Percentiles rank a stretch among this genome's conserved stretches.
Conservation (phyloP, 2,113 vertebrate genomes). For the Charadrius vociferus region DNA sequence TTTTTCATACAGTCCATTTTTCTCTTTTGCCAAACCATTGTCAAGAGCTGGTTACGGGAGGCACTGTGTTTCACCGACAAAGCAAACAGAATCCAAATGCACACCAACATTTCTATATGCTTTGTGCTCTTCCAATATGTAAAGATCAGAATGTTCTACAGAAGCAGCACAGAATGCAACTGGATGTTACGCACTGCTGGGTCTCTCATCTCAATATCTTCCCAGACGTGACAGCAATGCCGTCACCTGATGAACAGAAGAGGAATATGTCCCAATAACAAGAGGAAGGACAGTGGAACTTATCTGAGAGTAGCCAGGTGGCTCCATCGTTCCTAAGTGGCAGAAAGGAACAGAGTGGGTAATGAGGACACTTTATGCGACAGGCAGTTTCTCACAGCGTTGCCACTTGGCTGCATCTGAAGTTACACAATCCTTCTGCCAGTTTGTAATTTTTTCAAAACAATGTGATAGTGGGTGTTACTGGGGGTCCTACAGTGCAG, state of each 20-base stretch:
- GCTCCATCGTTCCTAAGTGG: neutral
- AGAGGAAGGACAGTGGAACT: neutral
- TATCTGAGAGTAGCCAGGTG: neutral
- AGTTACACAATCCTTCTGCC: neutral
- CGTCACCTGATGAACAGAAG: neutral
- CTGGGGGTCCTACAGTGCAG: neutral
- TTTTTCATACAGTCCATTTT: constrained; percentile 13
- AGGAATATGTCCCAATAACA: neutral
- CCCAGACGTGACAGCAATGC: neutral
- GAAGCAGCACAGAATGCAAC: neutral
- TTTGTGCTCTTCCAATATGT: neutral
- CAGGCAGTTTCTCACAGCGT: neutral
- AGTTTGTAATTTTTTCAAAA: neutral
- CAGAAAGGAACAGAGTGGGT: neutral
- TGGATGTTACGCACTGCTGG: neutral
- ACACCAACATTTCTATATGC: neutral
- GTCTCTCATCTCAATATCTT: neutral
- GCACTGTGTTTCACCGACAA: neutral
- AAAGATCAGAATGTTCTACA: neutral
- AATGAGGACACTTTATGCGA: neutral
- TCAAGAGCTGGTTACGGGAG: neutral
- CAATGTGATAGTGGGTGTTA: neutral
- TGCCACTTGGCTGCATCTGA: neutral
- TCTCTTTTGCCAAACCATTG: neutral
- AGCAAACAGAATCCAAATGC: neutral